Evolutionary conservation across 2,797 vertebrate species (phyloP).

Genomic region (Amblyraja radiata): DNA sequence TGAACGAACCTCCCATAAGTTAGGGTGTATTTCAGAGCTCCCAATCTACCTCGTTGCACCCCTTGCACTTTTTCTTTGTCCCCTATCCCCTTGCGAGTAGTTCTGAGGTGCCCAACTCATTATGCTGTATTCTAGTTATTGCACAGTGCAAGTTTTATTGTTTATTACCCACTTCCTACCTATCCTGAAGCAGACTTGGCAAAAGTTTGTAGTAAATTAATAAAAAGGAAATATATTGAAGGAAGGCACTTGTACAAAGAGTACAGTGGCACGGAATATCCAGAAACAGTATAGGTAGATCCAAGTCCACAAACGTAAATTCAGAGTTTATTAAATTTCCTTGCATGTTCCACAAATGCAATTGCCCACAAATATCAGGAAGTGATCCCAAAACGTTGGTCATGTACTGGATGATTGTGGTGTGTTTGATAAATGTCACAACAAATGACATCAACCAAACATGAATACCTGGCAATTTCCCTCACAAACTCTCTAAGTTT

Average conservation of each 20-base stretch:
- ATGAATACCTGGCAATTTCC: background rate
- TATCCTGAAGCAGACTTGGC: background rate
- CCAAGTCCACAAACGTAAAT: background rate
- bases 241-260: background rate
- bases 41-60: too few relatives aligned
- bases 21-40: too few relatives aligned
- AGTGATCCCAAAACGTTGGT: background rate
- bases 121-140: background rate
- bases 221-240: background rate
- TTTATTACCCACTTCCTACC: background rate
- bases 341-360: too few relatives aligned
- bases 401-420: background rate
- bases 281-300: background rate
- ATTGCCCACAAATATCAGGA: background rate
- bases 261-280: background rate
- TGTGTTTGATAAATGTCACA: background rate
- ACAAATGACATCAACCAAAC: background rate
- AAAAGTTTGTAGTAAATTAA: background rate
- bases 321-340: too few relatives aligned
- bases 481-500: background rate
- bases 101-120: background rate
- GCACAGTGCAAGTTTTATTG: background rate
- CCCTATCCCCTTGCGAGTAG: too few relatives aligned
- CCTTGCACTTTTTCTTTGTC: background rate
- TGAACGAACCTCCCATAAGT: too few relatives aligned